Percentiles rank a stretch among this genome's conserved stretches.
Conservation (phyloP, 2,113 vertebrate species). For the Okapia johnstoni region DNA sequence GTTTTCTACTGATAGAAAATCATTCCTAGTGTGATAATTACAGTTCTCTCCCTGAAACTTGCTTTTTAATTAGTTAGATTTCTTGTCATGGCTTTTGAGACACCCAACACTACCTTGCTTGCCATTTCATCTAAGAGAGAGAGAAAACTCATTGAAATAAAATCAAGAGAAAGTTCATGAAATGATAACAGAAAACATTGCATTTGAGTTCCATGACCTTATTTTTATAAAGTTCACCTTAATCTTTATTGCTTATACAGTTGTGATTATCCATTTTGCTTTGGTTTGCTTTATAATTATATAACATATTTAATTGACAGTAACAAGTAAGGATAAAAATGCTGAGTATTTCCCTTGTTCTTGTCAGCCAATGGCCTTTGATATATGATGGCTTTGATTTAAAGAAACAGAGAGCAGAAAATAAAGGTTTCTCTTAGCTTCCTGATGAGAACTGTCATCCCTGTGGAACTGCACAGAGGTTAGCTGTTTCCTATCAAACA, state of each 20-base stretch:
- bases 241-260: background rate
- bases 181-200: background rate
- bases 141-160: background rate
- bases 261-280: background rate
- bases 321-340: background rate
- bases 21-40: background rate
- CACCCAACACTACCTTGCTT: background rate
- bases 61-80: background rate
- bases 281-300: background rate
- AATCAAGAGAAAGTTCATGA: background rate
- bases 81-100: background rate
- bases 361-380: background rate
- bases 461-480: background rate
- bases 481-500: background rate
- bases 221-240: background rate
- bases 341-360: background rate
- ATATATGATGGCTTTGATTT: slow-evolving; percentile 15
- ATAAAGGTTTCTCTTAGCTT: slow-evolving; percentile 18
- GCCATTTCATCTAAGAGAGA: background rate
- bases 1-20: background rate
- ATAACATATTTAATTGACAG: background rate
- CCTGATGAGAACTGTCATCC: background rate
- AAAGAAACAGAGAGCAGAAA: slow-evolving; percentile 36
- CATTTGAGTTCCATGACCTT: background rate
- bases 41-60: background rate